phyloP scores from a whole-genome alignment of 2,113 vertebrate species.

The human (Homo sapiens) region GRCh38 chr4:130300001-130300500 shows the following conservation, averaged over 20 bases:
- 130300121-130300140: neutral
- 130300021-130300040: neutral
- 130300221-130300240: neutral
- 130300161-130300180: neutral
- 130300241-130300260: neutral
- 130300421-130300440: neutral
- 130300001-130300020: neutral
- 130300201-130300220: neutral
- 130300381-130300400: neutral
- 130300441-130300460: neutral
- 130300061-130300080: neutral
- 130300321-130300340: neutral
- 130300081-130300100: neutral
- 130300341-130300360: no score
- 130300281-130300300: neutral
- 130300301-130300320: no score
- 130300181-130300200: neutral
- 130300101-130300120: neutral
- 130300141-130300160: neutral
- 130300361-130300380: neutral
- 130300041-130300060: neutral
- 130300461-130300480: neutral
- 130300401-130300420: neutral
- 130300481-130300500: no score
- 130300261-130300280: neutral